These are phyloP conservation scores for Poeciliopsis paucimaculata DNA, from an alignment of 2,797 vertebrate genomes.

Conservation along the genomic window DNA sequence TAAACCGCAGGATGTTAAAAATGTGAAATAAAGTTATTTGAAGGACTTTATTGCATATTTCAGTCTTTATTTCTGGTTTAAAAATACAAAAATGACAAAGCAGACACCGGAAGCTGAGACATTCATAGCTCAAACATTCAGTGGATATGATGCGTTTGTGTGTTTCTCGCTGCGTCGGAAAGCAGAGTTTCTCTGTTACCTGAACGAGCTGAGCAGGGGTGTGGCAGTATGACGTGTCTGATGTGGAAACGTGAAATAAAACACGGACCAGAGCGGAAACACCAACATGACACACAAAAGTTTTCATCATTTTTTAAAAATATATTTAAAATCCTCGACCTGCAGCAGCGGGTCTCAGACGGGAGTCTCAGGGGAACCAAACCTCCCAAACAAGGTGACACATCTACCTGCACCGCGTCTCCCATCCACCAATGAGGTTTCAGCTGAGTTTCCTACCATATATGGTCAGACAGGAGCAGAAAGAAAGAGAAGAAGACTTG, in stretches of 20 bases:
- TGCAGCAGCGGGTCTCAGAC: neutral
- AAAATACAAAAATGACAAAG: neutral
- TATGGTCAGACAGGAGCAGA: slow-evolving; percentile 71
- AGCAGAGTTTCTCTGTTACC: slow-evolving; percentile 57
- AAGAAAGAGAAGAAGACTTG: slow-evolving; percentile 27
- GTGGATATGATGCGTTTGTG: neutral
- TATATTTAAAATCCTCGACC: neutral
- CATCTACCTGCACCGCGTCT: slow-evolving; percentile 40
- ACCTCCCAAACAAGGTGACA: slow-evolving; percentile 34
- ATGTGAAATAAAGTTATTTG: neutral
- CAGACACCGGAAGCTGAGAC: neutral
- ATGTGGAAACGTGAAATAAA: slow-evolving; percentile 30
- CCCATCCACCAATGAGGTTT: slow-evolving; percentile 66
- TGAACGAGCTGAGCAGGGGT: slow-evolving; percentile 54
- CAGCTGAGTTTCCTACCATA: slow-evolving; percentile 69
- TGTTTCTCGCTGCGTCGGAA: slow-evolving; percentile 39
- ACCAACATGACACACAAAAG: neutral
- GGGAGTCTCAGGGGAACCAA: neutral
- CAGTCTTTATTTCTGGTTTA: neutral
- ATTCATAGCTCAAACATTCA: neutral
- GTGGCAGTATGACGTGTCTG: slow-evolving; percentile 41
- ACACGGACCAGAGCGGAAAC: slow-evolving; percentile 1
- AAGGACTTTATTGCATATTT: neutral
- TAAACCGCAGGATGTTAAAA: neutral
- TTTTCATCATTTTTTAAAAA: neutral